Conservation (phyloP, 23 tunicate species). For the Diplosoma virens region DNA sequence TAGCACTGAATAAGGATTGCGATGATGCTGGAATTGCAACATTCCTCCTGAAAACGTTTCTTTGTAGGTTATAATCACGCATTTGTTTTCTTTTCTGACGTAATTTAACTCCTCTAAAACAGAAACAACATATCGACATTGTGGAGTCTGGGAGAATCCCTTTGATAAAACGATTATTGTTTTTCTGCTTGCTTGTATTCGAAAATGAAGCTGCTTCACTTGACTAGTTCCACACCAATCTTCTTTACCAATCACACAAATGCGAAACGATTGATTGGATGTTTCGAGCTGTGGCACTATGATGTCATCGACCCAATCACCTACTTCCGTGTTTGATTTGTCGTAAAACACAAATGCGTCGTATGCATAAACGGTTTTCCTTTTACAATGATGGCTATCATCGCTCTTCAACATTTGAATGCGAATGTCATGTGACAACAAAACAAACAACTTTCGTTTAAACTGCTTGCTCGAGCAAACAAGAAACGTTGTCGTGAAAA, state of each 20-base stretch:
- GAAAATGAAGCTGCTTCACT: slow-evolving; percentile 27
- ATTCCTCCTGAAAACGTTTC: no score
- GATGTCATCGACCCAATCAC: slow-evolving; percentile 23
- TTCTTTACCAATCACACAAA: slow-evolving; percentile 22
- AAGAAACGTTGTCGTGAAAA: background rate
- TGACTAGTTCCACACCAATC: slow-evolving; percentile 20
- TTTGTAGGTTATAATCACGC: no score
- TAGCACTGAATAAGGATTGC: no score
- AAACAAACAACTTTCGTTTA: background rate
- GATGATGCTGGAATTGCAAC: no score
- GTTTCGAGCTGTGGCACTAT: slow-evolving; percentile 7
- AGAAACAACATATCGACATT: slow-evolving; percentile 30
- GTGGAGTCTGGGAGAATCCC: background rate
- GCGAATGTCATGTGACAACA: background rate
- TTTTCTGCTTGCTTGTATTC: slow-evolving; percentile 31
- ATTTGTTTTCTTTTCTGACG: background rate
- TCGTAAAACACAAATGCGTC: slow-evolving; percentile 28
- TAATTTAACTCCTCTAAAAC: slow-evolving; percentile 30
- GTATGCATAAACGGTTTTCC: background rate
- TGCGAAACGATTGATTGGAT: background rate
- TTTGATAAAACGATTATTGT: slow-evolving; percentile 2
- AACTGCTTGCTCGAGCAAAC: no score
- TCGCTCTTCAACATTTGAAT: background rate
- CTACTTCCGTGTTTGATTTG: background rate
- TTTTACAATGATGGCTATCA: background rate